phyloP scores from a whole-genome alignment of 92 coral and sea anemone species.

The Meandrina meandrites region DNA sequence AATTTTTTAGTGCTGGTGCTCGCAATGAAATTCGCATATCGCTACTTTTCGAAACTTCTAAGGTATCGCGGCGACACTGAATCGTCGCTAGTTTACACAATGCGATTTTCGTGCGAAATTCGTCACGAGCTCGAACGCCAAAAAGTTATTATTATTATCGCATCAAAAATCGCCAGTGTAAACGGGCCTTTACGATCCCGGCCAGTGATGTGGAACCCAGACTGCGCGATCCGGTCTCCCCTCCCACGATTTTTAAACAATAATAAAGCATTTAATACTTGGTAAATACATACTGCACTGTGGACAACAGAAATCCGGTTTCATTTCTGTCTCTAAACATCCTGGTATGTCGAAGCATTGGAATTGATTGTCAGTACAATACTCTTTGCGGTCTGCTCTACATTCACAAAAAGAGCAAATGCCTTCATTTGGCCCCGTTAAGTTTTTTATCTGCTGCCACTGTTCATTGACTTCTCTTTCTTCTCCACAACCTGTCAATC shows the following conservation, averaged over 20 bases:
- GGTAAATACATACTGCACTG: conserved; percentile 23
- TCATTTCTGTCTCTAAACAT: conserved; percentile 11
- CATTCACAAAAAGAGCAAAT: conserved; percentile 21
- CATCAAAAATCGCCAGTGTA: no score
- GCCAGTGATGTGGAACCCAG: no score
- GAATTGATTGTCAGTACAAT: not conserved
- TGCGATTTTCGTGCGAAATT: no score
- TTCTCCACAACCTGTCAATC: not conserved
- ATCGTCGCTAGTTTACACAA: no score
- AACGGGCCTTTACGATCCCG: no score
- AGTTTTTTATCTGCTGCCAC: conserved; percentile 30
- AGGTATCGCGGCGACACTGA: no score
- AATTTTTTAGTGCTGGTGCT: no score
- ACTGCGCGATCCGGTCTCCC: no score
- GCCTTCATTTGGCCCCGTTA: conserved; percentile 14
- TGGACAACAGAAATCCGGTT: conserved; percentile 23
- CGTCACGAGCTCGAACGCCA: no score
- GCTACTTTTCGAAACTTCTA: no score
- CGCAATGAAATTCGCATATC: no score
- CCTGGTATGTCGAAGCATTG: not conserved
- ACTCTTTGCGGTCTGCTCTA: not conserved
- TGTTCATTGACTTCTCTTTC: not conserved
- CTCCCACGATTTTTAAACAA: not conserved
- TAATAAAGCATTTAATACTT: not conserved
- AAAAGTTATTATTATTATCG: no score